These are phyloP conservation scores for Trematomus loennbergii DNA, from an alignment of 2,113 vertebrate genomes.

Conservation along the genomic window DNA sequence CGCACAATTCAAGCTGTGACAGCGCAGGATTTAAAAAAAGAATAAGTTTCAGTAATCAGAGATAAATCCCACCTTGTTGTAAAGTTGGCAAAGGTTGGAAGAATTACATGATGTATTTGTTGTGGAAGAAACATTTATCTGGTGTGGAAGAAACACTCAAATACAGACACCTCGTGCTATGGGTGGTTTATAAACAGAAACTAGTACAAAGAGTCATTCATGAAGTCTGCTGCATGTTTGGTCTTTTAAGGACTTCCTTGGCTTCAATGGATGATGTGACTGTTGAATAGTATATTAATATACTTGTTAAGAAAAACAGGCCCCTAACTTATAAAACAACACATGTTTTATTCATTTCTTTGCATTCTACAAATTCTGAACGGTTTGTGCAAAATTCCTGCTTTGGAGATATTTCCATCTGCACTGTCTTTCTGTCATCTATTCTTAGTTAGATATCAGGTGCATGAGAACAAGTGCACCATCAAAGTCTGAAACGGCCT, in stretches of 20 bases:
- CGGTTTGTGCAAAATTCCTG: not conserved
- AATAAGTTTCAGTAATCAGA: too few species aligned
- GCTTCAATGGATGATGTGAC: not conserved
- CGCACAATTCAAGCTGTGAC: too few species aligned
- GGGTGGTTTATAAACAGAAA: not conserved
- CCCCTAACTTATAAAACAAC: too few species aligned
- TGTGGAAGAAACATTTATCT: too few species aligned
- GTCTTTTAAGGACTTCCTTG: too few species aligned
- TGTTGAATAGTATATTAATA: too few species aligned
- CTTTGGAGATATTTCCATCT: slow-evolving; percentile 7
- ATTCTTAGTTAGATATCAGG: slow-evolving; percentile 46
- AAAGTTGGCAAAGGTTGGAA: too few species aligned
- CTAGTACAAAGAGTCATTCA: not conserved
- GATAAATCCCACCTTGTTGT: too few species aligned
- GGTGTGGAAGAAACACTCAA: not conserved
- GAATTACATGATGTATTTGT: too few species aligned
- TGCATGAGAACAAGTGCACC: slow-evolving; percentile 26
- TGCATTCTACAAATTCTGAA: slow-evolving; percentile 2
- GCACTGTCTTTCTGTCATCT: slow-evolving; percentile 31
- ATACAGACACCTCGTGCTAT: too few species aligned
- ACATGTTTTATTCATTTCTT: slow-evolving; percentile 44
- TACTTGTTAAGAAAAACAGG: not conserved
- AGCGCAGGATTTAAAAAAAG: too few species aligned
- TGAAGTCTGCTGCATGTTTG: not conserved
- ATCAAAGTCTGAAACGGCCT: slow-evolving; percentile 47